These are phyloP conservation scores for Gavia stellata DNA, from an alignment of 2,113 vertebrate species.

Conservation along the genomic window DNA sequence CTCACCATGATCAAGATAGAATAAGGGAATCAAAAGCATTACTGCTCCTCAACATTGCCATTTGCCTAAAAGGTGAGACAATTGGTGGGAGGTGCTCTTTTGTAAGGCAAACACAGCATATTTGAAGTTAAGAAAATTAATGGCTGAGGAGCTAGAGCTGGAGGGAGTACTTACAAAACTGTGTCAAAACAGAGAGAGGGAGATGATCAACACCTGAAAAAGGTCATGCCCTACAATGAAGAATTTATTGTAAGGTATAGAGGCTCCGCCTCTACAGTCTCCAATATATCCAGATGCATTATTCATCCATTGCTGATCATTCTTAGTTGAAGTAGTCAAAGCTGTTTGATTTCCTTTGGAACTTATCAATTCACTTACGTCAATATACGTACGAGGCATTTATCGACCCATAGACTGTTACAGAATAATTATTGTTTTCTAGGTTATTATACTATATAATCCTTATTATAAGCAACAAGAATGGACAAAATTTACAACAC, in stretches of 20 bases:
- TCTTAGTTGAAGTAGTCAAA: constrained; percentile 22
- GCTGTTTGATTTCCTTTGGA: constrained; percentile 8
- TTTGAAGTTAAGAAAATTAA: not conserved
- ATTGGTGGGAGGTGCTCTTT: not conserved
- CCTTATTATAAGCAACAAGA: not conserved
- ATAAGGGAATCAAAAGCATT: not conserved
- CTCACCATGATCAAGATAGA: not conserved
- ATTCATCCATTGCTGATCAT: constrained; percentile 18
- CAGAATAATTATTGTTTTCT: not conserved
- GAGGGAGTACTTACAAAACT: not conserved
- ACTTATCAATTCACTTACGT: not conserved
- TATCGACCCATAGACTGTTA: not conserved
- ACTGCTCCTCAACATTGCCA: not conserved
- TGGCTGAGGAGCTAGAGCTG: not conserved
- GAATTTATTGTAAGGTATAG: not conserved
- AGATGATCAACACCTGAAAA: not conserved
- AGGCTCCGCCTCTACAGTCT: not conserved
- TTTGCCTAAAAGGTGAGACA: not conserved
- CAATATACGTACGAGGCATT: not conserved
- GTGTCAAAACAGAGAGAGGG: not conserved
- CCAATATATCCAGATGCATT: not conserved
- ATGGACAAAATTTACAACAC: not conserved
- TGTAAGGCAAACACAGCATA: not conserved
- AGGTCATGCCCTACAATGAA: not conserved
- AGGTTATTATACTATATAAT: not conserved